These are phyloP conservation scores for Anas flavirostris DNA, from an alignment of 2,797 vertebrate species.

Conservation along the genomic window DNA sequence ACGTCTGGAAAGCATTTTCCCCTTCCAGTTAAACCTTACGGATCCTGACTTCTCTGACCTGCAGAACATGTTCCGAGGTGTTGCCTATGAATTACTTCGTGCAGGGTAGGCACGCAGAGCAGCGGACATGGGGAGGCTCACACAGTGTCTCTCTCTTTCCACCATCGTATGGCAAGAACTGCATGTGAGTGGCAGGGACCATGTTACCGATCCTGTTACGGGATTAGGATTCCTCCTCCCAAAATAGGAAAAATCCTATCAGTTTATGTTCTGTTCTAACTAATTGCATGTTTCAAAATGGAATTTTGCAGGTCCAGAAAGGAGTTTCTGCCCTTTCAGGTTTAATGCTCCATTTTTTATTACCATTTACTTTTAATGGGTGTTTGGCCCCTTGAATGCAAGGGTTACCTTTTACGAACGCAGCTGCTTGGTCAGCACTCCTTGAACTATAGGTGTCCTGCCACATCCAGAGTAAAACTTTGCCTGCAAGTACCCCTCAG, in stretches of 20 bases:
- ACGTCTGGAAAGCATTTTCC: background rate
- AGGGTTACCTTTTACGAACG: background rate
- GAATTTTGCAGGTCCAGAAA: background rate
- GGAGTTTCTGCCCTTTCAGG: background rate
- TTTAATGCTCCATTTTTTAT: background rate
- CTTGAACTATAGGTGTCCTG: fast-evolving
- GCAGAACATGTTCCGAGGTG: background rate
- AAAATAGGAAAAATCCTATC: background rate
- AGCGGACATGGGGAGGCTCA: fast-evolving
- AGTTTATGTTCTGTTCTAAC: background rate
- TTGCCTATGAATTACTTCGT: background rate
- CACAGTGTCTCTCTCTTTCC: background rate
- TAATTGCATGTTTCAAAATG: background rate
- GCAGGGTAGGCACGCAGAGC: background rate
- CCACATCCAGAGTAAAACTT: background rate
- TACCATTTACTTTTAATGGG: background rate
- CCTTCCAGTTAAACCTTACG: background rate
- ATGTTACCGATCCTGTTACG: background rate
- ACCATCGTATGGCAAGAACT: background rate
- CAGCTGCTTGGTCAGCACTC: background rate
- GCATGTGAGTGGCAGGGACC: background rate
- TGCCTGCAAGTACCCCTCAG: background rate
- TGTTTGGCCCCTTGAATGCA: background rate
- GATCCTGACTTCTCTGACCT: background rate
- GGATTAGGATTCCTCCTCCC: background rate